phyloP scores from a whole-genome alignment of 2,888 invertebrate species.

The Amblyjoppa fuscipennis region DNA sequence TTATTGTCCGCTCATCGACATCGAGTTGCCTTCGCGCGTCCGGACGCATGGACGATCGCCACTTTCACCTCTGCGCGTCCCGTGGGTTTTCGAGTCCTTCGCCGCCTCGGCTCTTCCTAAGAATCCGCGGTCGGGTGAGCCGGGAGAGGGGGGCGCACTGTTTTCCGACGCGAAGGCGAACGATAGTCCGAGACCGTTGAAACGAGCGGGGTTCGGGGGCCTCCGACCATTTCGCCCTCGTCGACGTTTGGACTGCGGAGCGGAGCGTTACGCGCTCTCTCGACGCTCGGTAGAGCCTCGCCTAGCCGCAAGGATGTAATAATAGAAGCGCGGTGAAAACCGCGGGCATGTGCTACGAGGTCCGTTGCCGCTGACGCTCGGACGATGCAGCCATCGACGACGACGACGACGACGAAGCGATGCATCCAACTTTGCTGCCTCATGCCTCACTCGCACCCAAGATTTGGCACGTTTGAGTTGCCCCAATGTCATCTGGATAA shows the following conservation, averaged over 20 bases:
- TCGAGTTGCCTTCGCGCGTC: slow-evolving; percentile 2
- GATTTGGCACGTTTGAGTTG: slow-evolving; percentile 37
- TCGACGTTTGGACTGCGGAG: slow-evolving; percentile 1
- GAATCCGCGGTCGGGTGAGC: neutral
- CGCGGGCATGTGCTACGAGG: slow-evolving; percentile 51
- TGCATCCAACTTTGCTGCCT: slow-evolving; percentile 43
- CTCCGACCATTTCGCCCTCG: slow-evolving; percentile 10
- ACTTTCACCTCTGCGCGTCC: slow-evolving; percentile 57
- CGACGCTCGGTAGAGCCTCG: slow-evolving; percentile 9
- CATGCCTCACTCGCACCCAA: slow-evolving; percentile 22
- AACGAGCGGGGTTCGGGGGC: neutral
- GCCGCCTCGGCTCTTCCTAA: neutral
- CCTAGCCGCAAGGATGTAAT: slow-evolving; percentile 62
- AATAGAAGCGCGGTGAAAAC: slow-evolving; percentile 62
- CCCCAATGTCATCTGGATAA: slow-evolving; percentile 55
- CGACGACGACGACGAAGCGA: slow-evolving; percentile 23
- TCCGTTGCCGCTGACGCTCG: slow-evolving; percentile 48
- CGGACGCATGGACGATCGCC: slow-evolving; percentile 29
- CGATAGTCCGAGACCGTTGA: neutral
- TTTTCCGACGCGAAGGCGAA: neutral
- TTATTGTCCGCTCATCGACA: slow-evolving; percentile 10
- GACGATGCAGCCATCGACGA: slow-evolving; percentile 49
- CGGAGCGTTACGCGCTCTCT: slow-evolving; percentile 17
- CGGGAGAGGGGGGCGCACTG: neutral
- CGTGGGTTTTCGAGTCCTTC: neutral